Percentiles rank a stretch among this genome's conserved stretches.
Conservation (phyloP, 2,797 vertebrate species). For the Balearica regulorum region DNA sequence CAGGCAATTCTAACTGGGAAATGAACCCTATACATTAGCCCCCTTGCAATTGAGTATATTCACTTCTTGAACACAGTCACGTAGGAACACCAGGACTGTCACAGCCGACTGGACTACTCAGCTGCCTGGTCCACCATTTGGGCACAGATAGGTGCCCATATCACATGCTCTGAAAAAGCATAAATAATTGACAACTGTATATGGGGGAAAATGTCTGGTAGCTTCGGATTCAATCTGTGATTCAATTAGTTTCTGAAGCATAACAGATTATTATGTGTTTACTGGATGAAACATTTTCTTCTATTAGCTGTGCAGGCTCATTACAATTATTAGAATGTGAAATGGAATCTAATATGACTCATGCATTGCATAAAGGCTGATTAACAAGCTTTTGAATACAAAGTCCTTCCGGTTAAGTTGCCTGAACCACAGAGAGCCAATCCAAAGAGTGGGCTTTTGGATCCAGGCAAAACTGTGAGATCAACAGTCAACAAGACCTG, state of each 20-base stretch:
- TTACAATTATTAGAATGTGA: background rate
- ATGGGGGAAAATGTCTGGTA: background rate
- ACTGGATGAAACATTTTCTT: background rate
- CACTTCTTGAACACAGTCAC: background rate
- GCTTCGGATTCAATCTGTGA: background rate
- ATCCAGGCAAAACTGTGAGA: background rate
- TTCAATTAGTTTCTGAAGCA: background rate
- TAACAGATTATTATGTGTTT: background rate
- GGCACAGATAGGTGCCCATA: background rate
- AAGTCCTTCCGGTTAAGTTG: background rate
- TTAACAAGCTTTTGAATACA: background rate
- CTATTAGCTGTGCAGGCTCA: background rate
- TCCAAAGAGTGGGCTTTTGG: background rate
- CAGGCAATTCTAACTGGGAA: background rate
- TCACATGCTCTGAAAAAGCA: background rate
- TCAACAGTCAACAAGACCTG: background rate
- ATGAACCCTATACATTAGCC: background rate
- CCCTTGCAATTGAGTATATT: background rate
- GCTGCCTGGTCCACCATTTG: fast-evolving
- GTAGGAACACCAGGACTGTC: background rate
- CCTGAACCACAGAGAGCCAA: background rate
- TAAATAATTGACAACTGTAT: background rate
- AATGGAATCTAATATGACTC: background rate
- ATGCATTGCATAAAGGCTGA: background rate
- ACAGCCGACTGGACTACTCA: background rate